Evolutionary conservation across 2,888 invertebrate species (phyloP).

Genomic region (Ceriagrion tenellum): DNA sequence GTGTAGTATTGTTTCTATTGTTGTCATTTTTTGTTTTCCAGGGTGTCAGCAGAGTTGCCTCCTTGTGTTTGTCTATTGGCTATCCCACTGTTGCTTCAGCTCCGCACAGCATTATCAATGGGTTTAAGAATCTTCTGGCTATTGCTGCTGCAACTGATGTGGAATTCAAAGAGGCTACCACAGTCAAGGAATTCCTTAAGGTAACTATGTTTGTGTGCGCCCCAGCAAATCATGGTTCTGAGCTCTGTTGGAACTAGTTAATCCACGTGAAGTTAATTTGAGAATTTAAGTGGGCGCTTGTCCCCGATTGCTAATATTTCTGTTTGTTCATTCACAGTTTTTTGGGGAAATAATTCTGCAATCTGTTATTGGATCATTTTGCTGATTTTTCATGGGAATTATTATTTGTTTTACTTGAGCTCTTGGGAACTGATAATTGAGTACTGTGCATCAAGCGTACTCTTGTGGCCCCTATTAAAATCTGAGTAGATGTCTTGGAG

Average conservation of each 20-base stretch:
- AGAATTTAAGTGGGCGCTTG: too few species aligned
- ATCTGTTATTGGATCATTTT: neutral
- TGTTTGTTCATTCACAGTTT: too few species aligned
- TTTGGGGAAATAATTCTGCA: too few species aligned
- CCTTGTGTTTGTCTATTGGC: conserved; percentile 94
- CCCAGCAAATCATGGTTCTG: too few species aligned
- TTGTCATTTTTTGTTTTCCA: conserved; percentile 73
- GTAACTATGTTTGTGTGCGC: conserved; percentile 76
- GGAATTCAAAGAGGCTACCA: conserved; percentile 95
- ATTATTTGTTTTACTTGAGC: neutral
- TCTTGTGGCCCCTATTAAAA: too few species aligned
- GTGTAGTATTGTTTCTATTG: neutral
- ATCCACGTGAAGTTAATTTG: too few species aligned
- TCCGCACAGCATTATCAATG: conserved; percentile 98
- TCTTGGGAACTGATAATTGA: neutral
- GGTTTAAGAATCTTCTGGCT: conserved; percentile 98
- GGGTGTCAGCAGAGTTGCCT: conserved; percentile 96
- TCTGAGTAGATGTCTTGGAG: too few species aligned
- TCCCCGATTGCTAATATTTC: too few species aligned
- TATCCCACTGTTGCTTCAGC: conserved; percentile 98
- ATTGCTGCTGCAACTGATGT: conserved; percentile 98
- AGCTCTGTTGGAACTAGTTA: too few species aligned
- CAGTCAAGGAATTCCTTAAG: conserved; percentile 95
- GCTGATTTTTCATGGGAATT: neutral
- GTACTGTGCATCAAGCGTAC: too few species aligned